These are phyloP conservation scores for Oreochromis mossambicus DNA, from an alignment of 2,797 vertebrate genomes.

Conservation along the genomic window DNA sequence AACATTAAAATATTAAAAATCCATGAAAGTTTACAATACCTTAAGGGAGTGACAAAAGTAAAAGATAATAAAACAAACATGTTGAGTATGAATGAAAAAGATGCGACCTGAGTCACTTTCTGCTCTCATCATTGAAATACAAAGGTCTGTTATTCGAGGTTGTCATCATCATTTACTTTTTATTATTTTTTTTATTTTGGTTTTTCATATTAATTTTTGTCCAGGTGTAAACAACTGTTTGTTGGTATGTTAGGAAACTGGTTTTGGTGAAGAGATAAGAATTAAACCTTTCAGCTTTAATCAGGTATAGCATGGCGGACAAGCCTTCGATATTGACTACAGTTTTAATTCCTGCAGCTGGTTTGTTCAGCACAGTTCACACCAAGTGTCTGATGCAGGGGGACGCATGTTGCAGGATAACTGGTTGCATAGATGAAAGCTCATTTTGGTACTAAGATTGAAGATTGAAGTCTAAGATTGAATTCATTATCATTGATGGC, in stretches of 20 bases:
- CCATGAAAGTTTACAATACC: not conserved
- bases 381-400: not conserved
- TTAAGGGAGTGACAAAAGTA: not conserved
- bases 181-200: not conserved
- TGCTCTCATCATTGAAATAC: not conserved
- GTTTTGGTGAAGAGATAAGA: not conserved
- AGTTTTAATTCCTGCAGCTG: not conserved
- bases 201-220: not conserved
- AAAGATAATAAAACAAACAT: not conserved
- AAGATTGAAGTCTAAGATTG: not conserved
- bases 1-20: not conserved
- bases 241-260: not conserved
- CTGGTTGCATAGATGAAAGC: not conserved
- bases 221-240: not conserved
- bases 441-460: not conserved
- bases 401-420: not conserved
- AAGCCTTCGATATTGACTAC: not conserved
- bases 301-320: not conserved
- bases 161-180: not conserved
- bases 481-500: not conserved
- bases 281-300: not conserved
- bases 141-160: not conserved
- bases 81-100: not conserved
- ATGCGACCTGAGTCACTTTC: not conserved
- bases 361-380: not conserved